phyloP scores from a whole-genome alignment of 2,113 vertebrate genomes.

The Acanthisitta chloris region DNA sequence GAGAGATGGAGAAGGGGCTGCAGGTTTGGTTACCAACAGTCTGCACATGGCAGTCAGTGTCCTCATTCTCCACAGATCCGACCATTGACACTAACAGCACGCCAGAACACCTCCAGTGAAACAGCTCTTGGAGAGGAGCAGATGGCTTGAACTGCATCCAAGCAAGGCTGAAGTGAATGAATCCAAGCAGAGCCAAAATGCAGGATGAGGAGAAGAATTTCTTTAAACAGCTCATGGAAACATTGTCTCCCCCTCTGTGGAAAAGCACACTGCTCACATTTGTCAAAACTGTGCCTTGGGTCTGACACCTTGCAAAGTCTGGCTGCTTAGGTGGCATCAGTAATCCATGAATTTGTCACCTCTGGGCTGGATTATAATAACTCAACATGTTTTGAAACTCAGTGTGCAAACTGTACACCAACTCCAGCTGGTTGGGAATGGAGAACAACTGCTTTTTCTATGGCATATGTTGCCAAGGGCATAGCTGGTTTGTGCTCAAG shows the following conservation, averaged over 20 bases:
- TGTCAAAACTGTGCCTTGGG: slow-evolving; percentile 28
- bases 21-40: not conserved
- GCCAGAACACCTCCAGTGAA: not conserved
- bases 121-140: slow-evolving; percentile 29
- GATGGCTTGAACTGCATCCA: slow-evolving; percentile 58
- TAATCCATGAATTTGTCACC: slow-evolving; percentile 24
- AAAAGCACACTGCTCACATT: not conserved
- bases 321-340: slow-evolving; percentile 19
- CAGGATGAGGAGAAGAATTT: not conserved
- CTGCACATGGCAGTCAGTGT: not conserved
- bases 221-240: not conserved
- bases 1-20: not conserved
- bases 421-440: slow-evolving; percentile 20
- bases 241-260: not conserved
- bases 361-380: slow-evolving; percentile 45
- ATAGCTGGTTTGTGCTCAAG: not conserved
- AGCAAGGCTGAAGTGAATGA: slow-evolving; percentile 21
- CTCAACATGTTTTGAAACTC: not conserved
- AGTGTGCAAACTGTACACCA: not conserved
- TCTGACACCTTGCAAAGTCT: slow-evolving; percentile 43
- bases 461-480: not conserved
- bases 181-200: not conserved
- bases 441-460: not conserved
- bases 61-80: not conserved
- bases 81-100: not conserved